Base-by-base conservation (phyloP, 2,888 invertebrate genomes). In the Dysmachus trigonus region DNA sequence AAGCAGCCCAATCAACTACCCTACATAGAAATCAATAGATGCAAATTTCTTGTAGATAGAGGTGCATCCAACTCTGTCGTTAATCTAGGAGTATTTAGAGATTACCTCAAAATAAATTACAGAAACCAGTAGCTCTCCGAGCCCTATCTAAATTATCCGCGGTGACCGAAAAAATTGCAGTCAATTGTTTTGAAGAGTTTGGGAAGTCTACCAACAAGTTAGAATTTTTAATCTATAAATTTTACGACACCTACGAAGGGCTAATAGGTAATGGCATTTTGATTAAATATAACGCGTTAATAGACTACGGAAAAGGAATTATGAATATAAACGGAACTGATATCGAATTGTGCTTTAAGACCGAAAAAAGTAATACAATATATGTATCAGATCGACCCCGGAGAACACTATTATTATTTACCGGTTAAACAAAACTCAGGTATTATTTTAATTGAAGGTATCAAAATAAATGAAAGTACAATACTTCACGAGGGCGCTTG, bases 191-290 rank as follows among this genome's bases (percentile, higher is more conserved):
- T 30, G 30, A 47, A 22, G 47, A 47, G 22, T 77, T 47, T 13
- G 47, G 71, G 41, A 41, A 41, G 6, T 41, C 41, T 35, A 35
- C 15, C 15, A n/a, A 77, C 2, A 77, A 47, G n/a, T 22, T 77
- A 27, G 35, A 77, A 47, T 77, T 77, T 13, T 27, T 77, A 30
- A 22, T 77, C 38, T 47, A 47, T 15, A 22, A 77, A 33, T 47
- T 86, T 33, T 47, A 86, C 22, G 47, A 86, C 8, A 71, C 38
- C 6, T 86, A 72, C 41, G 86, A 86, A 27, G 86, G 72, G 3
- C 33, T 86, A 22, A 81, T 81, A n/a, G 81, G 62, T 22, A 86
- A 86, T n/a, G 6, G 47, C n/a, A 76, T 76, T 31, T 31, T 76
- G 38, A n/a, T n/a, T 1, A 38, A 41, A 38, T 76, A 76, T 22